These are phyloP conservation scores for Conops quadrifasciatus DNA, from an alignment of 2,888 invertebrate species.

Conservation along the genomic window DNA sequence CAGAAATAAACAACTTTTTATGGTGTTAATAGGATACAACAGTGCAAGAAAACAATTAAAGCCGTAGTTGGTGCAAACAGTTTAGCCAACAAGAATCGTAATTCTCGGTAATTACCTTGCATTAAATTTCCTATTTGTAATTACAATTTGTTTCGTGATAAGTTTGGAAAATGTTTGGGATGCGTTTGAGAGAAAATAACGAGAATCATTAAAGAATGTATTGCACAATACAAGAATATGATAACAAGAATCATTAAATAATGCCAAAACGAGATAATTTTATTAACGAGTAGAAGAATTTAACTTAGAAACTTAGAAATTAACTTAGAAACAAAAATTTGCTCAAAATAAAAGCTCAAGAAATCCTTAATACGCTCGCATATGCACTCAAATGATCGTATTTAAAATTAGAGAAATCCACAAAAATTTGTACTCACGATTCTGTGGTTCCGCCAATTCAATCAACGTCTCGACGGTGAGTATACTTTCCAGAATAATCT, in stretches of 20 bases:
- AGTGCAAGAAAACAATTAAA: conserved; percentile 21
- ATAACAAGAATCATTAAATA: not conserved
- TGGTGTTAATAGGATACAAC: too few species aligned
- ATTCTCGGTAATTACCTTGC: conserved; percentile 67
- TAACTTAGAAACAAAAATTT: not conserved
- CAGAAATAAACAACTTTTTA: not conserved
- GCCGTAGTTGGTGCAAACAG: conserved; percentile 23
- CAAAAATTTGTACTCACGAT: conserved; percentile 71
- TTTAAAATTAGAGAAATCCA: not conserved
- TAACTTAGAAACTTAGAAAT: not conserved
- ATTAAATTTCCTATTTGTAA: conserved; percentile 68
- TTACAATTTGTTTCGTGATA: conserved; percentile 34
- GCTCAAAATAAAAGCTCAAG: conserved; percentile 29
- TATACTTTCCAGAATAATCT: conserved; percentile 77
- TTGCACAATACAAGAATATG: not conserved
- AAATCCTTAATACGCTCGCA: conserved; percentile 1
- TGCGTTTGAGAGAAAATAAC: conserved; percentile 36
- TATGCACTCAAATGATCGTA: not conserved
- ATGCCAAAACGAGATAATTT: conserved; percentile 27
- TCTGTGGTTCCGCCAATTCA: conserved; percentile 76
- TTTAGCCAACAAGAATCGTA: conserved; percentile 18
- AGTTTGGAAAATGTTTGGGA: conserved; percentile 25
- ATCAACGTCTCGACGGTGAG: conserved; percentile 79
- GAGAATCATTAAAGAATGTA: conserved; percentile 33
- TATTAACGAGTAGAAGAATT: conserved; percentile 3